Evolutionary conservation across 2,888 invertebrate genomes (phyloP), one percentile per base, ranked within the genome.

Genomic region (Diaphora mendica): DNA sequence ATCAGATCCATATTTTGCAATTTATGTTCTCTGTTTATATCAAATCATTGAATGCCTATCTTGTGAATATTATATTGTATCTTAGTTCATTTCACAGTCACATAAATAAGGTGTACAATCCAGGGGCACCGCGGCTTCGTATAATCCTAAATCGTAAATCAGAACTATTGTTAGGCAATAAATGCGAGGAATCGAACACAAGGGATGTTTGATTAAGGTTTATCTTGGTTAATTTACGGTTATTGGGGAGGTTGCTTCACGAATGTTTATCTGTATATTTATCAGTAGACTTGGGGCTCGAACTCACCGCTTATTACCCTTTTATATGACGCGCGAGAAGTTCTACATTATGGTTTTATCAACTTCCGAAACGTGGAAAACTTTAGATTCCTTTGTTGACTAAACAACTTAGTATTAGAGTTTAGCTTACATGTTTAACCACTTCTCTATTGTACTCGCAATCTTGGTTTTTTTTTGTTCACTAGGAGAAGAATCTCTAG

Each of bases 181-280:
- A 95, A 94, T 91, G 93, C 88, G 89, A 85, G 87, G 90, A 91
- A 93, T 93, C 91, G 94, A 94, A 92, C 93, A 92, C 94, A 90
- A 91, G 93, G 93, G 93, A 93, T 92, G 91, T 93, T 94, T 94
- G 93, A 95, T 94, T 94, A 95, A 92, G 94, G 92, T 93, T 94
- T 95, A 95, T 94, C 94, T 92, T 87, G 88, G 91, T 92, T 93
- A 93, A 94, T 94, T 94, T 94, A 93, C 91, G 91, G 89, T 92
- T 93, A 94, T 92, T 91, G 91, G 91, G 84, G 85, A 85, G 79
- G 72, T 85, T 75, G 67, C 72, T 82, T 82, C 75, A 70, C 72
- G 78, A 85, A 78, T 78, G 70, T 81, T 71, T 82, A 78, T 78
- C 70, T 81, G 71, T 82, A 75, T 79, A 77, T 78, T 76, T 76